These are phyloP conservation scores for Myripristis jacobus DNA, from an alignment of 2,797 vertebrate species.

Conservation along the genomic window DNA sequence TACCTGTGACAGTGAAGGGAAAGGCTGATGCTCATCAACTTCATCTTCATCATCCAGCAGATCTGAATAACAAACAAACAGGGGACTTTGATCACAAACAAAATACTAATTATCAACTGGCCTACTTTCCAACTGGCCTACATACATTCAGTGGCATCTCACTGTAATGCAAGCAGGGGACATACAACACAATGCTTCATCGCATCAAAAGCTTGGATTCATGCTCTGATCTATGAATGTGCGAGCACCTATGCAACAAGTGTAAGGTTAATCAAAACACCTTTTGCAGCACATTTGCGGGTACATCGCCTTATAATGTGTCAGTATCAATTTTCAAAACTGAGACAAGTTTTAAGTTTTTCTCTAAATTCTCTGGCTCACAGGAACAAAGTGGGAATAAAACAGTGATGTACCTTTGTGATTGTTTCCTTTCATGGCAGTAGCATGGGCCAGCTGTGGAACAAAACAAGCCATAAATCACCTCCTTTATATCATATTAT, in stretches of 20 bases:
- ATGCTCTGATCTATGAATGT: neutral
- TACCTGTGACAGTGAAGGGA: slow-evolving; percentile 94
- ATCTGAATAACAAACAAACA: slow-evolving; percentile 75
- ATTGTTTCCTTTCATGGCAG: slow-evolving; percentile 88
- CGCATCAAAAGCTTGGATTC: slow-evolving; percentile 3
- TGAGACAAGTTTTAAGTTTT: too few relatives aligned
- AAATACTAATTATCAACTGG: neutral
- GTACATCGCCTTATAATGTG: neutral
- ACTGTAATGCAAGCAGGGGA: neutral
- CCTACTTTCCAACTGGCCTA: neutral
- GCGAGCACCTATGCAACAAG: neutral
- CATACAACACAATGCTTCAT: neutral
- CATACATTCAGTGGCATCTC: neutral
- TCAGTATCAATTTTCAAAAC: too few relatives aligned
- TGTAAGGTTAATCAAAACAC: neutral
- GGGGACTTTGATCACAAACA: neutral
- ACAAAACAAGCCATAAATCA: slow-evolving; percentile 39
- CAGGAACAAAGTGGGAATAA: neutral
- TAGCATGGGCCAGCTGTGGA: slow-evolving; percentile 88
- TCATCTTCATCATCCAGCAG: slow-evolving; percentile 88
- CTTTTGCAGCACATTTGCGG: neutral
- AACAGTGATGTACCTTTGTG: slow-evolving; percentile 85
- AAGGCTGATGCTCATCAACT: slow-evolving; percentile 94
- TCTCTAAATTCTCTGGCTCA: too few relatives aligned
- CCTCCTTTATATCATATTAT: neutral